Percentiles rank a stretch among this genome's conserved stretches.
These are phyloP conservation scores for Terrapene triunguis DNA, from an alignment of 2,113 vertebrate species.

Conservation along the genomic window DNA sequence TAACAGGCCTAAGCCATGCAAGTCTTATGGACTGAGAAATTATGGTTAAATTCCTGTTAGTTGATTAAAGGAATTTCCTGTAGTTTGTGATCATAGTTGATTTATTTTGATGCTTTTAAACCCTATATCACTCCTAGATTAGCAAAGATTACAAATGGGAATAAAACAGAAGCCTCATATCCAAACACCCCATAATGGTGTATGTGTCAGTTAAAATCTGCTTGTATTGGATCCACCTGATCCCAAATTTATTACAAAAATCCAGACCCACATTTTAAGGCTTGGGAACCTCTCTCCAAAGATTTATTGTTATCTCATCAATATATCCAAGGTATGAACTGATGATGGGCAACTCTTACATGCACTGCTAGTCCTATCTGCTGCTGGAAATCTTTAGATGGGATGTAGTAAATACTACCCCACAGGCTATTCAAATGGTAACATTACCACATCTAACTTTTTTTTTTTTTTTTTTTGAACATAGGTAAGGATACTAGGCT, in stretches of 20 bases:
- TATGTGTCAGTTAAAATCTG: constrained; percentile 14
- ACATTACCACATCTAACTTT: not conserved
- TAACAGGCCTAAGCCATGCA: not conserved
- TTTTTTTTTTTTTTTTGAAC: not conserved
- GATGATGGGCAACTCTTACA: not conserved
- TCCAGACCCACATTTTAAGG: not conserved
- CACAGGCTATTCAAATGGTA: not conserved
- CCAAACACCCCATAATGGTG: constrained; percentile 17
- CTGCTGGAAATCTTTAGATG: not conserved
- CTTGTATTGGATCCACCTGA: not conserved
- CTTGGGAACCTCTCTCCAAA: not conserved
- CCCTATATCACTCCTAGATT: not conserved
- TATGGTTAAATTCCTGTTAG: not conserved
- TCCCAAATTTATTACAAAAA: not conserved
- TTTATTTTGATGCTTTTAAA: constrained; percentile 51
- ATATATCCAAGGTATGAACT: not conserved
- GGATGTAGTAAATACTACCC: not conserved
- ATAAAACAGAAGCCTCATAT: constrained; percentile 23
- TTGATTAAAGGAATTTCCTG: not conserved
- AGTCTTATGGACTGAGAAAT: not conserved
- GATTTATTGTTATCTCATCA: not conserved
- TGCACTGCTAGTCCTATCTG: not conserved
- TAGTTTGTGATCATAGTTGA: not conserved
- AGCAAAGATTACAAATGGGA: constrained; percentile 24
- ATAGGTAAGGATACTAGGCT: not conserved